Conservation (phyloP, 2,888 invertebrate species). For the Athetis lepigone region DNA sequence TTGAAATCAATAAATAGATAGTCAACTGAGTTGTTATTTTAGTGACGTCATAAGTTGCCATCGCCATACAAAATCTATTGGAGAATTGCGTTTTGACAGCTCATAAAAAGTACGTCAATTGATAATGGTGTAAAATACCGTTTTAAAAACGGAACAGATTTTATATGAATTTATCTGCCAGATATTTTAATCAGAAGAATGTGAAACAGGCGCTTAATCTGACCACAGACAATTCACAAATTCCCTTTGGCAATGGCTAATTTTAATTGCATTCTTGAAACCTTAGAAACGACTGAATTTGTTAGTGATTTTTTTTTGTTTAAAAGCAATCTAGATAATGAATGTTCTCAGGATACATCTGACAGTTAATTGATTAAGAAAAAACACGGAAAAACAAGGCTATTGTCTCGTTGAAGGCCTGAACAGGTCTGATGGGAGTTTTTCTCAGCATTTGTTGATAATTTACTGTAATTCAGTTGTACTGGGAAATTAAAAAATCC, state of each 20-base stretch:
- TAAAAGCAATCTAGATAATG: conserved; percentile 24
- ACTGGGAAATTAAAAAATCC: not conserved
- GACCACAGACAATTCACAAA: not conserved
- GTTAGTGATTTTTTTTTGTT: conserved; percentile 37
- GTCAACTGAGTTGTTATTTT: too few relatives aligned
- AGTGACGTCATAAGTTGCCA: too few relatives aligned
- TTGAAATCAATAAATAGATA: too few relatives aligned
- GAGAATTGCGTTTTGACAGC: too few relatives aligned
- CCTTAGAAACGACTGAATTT: conserved; percentile 31
- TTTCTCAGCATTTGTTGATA: conserved; percentile 24
- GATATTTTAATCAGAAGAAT: too few relatives aligned
- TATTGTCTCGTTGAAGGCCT: conserved; percentile 39
- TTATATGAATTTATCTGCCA: too few relatives aligned
- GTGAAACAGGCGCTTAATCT: too few relatives aligned
- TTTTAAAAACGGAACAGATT: too few relatives aligned
- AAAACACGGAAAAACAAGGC: conserved; percentile 47
- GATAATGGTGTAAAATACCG: too few relatives aligned
- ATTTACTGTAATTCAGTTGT: conserved; percentile 19
- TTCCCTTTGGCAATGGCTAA: conserved; percentile 1
- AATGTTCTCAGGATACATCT: conserved; percentile 13
- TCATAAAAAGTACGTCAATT: too few relatives aligned
- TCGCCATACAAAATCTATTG: too few relatives aligned
- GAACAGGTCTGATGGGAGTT: conserved; percentile 42
- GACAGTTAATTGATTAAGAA: conserved; percentile 33
- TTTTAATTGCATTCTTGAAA: conserved; percentile 19